Evolutionary conservation across 2,888 invertebrate species (phyloP).

Genomic region (Hyppa rectilinea): DNA sequence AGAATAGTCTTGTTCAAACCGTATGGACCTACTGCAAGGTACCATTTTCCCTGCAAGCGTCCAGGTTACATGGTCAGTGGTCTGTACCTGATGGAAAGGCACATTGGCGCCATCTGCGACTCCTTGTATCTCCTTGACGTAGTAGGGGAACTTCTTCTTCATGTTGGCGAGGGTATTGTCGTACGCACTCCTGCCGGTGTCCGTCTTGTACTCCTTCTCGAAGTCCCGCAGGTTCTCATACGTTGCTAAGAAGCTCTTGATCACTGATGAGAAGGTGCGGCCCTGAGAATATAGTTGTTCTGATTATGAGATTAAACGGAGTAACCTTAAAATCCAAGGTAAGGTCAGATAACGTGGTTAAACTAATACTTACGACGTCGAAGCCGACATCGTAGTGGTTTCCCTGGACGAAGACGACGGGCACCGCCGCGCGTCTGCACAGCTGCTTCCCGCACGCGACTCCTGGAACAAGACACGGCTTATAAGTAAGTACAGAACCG

Average conservation of each 20-base stretch:
- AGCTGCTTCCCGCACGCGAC: slow-evolving; percentile 73
- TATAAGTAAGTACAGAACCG: neutral
- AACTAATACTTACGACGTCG: slow-evolving; percentile 93
- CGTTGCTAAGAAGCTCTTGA: slow-evolving; percentile 92
- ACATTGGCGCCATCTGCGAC: slow-evolving; percentile 96
- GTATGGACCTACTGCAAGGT: neutral
- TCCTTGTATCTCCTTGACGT: slow-evolving; percentile 95
- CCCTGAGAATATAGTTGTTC: slow-evolving; percentile 90
- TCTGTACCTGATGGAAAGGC: slow-evolving; percentile 94
- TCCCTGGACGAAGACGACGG: slow-evolving; percentile 94
- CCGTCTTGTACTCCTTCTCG: slow-evolving; percentile 93
- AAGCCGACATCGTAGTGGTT: slow-evolving; percentile 96
- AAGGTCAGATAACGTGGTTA: too few species aligned
- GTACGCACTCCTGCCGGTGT: slow-evolving; percentile 93
- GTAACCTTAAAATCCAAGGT: neutral
- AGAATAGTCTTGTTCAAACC: neutral
- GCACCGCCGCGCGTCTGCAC: slow-evolving; percentile 89
- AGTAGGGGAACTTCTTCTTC: slow-evolving; percentile 94
- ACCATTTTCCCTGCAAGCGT: neutral
- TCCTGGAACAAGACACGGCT: slow-evolving; percentile 69
- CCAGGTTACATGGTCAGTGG: slow-evolving; percentile 52
- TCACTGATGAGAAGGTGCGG: slow-evolving; percentile 93
- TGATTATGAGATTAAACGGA: neutral
- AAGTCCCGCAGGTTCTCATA: slow-evolving; percentile 92
- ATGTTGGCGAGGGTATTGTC: slow-evolving; percentile 93